Percentiles rank a stretch among this genome's conserved stretches.
These are phyloP conservation scores for Rhingia campestris DNA, from an alignment of 2,888 invertebrate genomes.

Conservation along the genomic window DNA sequence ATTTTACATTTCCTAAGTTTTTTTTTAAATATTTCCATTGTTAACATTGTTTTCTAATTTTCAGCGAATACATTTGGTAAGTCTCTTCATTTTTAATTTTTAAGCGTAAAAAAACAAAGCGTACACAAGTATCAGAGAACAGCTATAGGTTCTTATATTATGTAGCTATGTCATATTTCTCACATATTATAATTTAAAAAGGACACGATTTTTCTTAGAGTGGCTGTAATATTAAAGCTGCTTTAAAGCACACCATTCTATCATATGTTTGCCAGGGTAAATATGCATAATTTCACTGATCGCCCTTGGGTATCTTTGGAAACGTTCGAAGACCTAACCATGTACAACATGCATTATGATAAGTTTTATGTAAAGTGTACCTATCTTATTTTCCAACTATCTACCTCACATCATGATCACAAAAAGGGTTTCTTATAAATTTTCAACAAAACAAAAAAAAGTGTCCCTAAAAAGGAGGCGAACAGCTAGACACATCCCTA, in stretches of 20 bases:
- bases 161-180: neutral
- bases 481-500: slow-evolving; percentile 32
- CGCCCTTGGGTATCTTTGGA: slow-evolving; percentile 8
- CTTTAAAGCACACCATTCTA: neutral
- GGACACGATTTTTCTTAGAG: neutral
- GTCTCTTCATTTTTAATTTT: no score
- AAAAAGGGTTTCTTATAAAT: slow-evolving; percentile 37
- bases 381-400: slow-evolving; percentile 10
- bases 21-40: no score
- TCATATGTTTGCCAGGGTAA: neutral
- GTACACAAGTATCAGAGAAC: no score
- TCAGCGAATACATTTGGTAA: no score
- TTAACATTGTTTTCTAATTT: no score
- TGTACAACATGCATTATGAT: slow-evolving; percentile 17
- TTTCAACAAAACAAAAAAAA: slow-evolving; percentile 27
- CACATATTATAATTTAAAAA: neutral
- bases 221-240: neutral
- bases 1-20: no score
- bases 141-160: no score
- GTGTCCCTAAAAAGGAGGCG: neutral
- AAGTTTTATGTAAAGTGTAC: slow-evolving; percentile 4
- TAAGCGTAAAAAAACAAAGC: no score
- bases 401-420: slow-evolving; percentile 26
- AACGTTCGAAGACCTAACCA: slow-evolving; percentile 27
- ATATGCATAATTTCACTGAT: slow-evolving; percentile 1